Base-by-base conservation (phyloP, 2,888 invertebrate genomes). In the Leucophora obtusa region DNA sequence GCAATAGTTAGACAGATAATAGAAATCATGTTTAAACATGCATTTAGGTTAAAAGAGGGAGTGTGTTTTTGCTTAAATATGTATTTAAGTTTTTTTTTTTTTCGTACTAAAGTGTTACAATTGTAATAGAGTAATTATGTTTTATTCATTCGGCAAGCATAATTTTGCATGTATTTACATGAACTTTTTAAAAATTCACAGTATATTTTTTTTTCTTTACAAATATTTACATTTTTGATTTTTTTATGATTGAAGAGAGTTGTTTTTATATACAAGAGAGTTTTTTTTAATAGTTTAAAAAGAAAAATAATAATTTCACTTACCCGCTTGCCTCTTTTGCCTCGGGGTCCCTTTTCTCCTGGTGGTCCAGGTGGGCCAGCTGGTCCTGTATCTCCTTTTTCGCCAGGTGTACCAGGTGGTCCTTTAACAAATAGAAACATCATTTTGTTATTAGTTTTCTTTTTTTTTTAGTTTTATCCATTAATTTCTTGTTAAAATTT, bases 241-340 rank as follows among this genome's bases (percentile, higher is more conserved):
- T 56, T 10, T 24, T 2, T 3, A 5, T 24, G 2, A 1, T 18
- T 38, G 35, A 47, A 58, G 24, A 10, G 58, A 73, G 81, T 28
- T 35, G 51, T 66, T 66, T 38, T 53, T 80, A 76, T 81, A 38
- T 76, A 81, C 80, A 81, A 50, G 50, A 73, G 38, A 54, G 11
- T 33, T 1, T 33, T 47, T 54, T 11, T 24, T n/a, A 9, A 15
- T 24, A 50, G 11, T 38, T 17, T 1, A 10, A 35, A 2, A 9
- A 28, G 28, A 21, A 21, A 21, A 3, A 28, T 28, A 17, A 51
- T 15, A 53, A 14, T 43, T 2, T 62, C 91, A 92, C 93, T 94
- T 95, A 97, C 97, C 96, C 96, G 93, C 92, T 97, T 97, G 93
- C 97, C 97, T 91, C 96, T 94, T 91, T 96, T 96, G 90, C 98